phyloP scores from a whole-genome alignment of 2,888 invertebrate genomes.

The Tetragnatha montana region DNA sequence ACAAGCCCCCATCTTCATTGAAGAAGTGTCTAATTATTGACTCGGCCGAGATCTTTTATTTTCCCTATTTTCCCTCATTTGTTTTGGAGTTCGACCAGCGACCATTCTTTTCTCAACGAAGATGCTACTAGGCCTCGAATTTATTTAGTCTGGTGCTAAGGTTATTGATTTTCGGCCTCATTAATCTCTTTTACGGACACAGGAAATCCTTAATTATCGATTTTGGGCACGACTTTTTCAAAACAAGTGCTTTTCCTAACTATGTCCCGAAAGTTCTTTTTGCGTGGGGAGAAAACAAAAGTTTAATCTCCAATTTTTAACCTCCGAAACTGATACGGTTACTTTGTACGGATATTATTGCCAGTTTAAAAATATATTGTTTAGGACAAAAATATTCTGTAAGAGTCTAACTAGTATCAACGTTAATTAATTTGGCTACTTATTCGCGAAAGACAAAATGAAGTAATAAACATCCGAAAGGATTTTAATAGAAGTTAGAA shows the following conservation, averaged over 20 bases:
- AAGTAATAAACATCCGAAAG: no score
- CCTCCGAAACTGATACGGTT: not conserved
- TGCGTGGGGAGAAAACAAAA: not conserved
- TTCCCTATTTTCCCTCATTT: not conserved
- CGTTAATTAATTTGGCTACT: no score
- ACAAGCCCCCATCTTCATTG: not conserved
- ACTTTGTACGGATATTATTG: not conserved
- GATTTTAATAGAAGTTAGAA: no score
- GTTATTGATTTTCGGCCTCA: conserved; percentile 25
- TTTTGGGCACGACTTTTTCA: conserved; percentile 1
- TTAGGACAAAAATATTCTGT: no score
- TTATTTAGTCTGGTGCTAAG: conserved; percentile 8
- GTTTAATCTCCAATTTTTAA: not conserved
- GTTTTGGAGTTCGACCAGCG: not conserved
- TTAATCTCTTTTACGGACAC: conserved; percentile 20
- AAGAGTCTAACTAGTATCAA: no score
- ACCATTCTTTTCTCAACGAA: conserved; percentile 3
- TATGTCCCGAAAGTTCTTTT: not conserved
- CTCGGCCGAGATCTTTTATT: not conserved
- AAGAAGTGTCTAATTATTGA: conserved; percentile 12
- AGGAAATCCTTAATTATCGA: conserved; percentile 30
- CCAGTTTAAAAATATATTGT: no score
- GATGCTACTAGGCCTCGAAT: conserved; percentile 3
- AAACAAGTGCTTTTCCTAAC: not conserved
- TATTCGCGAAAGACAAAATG: no score